Conservation (phyloP, 2,113 vertebrate species). For the Trinectes maculatus region DNA sequence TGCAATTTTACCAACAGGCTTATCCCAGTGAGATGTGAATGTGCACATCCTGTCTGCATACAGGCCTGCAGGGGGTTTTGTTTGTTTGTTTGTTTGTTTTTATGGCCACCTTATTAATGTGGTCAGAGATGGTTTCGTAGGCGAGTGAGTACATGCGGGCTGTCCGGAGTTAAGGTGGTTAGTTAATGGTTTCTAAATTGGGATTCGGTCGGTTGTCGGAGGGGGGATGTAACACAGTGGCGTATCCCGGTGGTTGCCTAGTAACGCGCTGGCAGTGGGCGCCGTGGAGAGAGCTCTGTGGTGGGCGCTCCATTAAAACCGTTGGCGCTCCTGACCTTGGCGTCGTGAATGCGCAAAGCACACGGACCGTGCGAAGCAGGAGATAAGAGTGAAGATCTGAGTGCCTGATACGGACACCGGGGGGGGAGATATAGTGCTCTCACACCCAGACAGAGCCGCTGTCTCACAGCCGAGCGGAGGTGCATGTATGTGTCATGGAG, state of each 20-base stretch:
- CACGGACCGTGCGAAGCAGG: conserved; percentile 70
- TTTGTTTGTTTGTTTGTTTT: conserved; percentile 18
- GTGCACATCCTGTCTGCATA: conserved; percentile 4
- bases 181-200: conserved; percentile 74
- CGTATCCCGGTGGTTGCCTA: conserved; percentile 82
- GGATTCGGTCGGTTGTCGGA: conserved; percentile 63
- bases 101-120: conserved; percentile 30
- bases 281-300: conserved; percentile 77
- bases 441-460: background rate
- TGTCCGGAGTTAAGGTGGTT: conserved; percentile 54
- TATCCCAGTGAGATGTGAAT: conserved; percentile 21
- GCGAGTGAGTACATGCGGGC: conserved; percentile 14
- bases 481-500: conserved; percentile 60
- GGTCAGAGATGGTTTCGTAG: background rate
- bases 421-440: conserved; percentile 34
- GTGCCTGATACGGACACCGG: conserved; percentile 57
- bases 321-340: conserved; percentile 82
- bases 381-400: conserved; percentile 71
- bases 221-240: conserved; percentile 70
- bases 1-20: conserved; percentile 15
- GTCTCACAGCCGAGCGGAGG: conserved; percentile 26
- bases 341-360: conserved; percentile 82
- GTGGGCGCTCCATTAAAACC: conserved; percentile 82
- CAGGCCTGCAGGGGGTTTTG: too few relatives aligned
- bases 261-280: conserved; percentile 83